Evolutionary conservation across 2,113 vertebrate genomes (phyloP).

Genomic region (Xiphorhynchus elegans): DNA sequence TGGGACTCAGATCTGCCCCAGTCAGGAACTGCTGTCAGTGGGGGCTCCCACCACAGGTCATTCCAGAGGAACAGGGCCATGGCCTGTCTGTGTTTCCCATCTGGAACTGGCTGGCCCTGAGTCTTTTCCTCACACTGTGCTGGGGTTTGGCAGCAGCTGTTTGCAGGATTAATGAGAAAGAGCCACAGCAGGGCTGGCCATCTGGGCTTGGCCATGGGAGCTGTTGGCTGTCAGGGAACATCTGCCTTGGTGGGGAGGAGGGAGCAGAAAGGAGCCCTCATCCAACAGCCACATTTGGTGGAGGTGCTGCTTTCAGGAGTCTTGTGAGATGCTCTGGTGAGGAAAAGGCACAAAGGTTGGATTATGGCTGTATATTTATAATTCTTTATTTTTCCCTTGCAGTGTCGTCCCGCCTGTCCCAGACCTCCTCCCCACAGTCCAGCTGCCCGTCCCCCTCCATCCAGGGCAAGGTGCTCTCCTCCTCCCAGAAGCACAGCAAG

Average conservation of each 20-base stretch:
- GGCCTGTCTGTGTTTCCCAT: background rate
- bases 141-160: background rate
- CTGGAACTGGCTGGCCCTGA: background rate
- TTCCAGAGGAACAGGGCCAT: background rate
- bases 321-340: background rate
- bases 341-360: fast-evolving
- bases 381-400: background rate
- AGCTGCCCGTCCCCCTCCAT: conserved; percentile 90
- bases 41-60: background rate
- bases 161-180: background rate
- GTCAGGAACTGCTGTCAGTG: background rate
- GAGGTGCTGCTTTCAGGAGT: background rate
- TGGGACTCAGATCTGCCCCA: background rate
- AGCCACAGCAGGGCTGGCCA: background rate
- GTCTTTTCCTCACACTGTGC: background rate
- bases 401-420: conserved; percentile 91
- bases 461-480: conserved; percentile 91
- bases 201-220: background rate
- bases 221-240: background rate
- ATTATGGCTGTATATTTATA: background rate
- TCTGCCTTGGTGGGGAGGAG: background rate
- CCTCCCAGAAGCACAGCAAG: conserved; percentile 98
- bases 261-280: background rate
- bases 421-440: conserved; percentile 89
- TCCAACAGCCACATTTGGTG: background rate